Base-by-base conservation (phyloP, 2,888 invertebrate genomes). In the Escarpia spicata region DNA sequence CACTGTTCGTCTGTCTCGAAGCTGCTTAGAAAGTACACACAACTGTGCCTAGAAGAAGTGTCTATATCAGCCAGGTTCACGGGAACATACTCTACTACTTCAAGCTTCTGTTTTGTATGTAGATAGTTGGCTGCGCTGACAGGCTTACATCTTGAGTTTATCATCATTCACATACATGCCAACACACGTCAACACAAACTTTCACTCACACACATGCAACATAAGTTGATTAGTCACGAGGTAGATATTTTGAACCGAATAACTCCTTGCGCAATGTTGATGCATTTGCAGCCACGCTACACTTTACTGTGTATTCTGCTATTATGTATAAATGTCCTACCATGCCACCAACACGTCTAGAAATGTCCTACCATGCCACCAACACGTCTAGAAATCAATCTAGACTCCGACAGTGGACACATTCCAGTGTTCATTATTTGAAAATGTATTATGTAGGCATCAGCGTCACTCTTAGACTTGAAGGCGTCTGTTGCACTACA, bases 371-470 rank as follows among this genome's bases (percentile, higher is more conserved):
- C 19, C 75, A 75, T 75, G 75, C 0, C 75, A 26, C 75, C 19
- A 75, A 75, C n/a, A 75, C 75, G n/a, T 75, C n/a, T 75, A 75
- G 26, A 19, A 26, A 75, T 26, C 19, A 19, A 75, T 75, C 26
- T 75, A 26, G 75, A 75, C 75, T 75, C 75, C 2, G 75, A 75
- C 6, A 26, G 26, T 75, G 75, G 75, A 75, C 75, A 75, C n/a
- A n/a, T 19, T 75, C 75, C 19, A 75, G 75, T 75, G 75, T 75
- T n/a, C 75, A 75, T 15, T 75, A 75, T 75, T 75, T 75, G 26
- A 75, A 75, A 75, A 75, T 75, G 75, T 75, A 75, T 75, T 75
- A 75, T 75, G 75, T 75, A 75, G n/a, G 26, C 75, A 75, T 75
- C n/a, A 26, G 19, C 75, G 75, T 75, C 26, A 26, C 26, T 75